These are phyloP conservation scores for Charanyca ferruginea DNA, from an alignment of 2,888 invertebrate species.

Conservation along the genomic window DNA sequence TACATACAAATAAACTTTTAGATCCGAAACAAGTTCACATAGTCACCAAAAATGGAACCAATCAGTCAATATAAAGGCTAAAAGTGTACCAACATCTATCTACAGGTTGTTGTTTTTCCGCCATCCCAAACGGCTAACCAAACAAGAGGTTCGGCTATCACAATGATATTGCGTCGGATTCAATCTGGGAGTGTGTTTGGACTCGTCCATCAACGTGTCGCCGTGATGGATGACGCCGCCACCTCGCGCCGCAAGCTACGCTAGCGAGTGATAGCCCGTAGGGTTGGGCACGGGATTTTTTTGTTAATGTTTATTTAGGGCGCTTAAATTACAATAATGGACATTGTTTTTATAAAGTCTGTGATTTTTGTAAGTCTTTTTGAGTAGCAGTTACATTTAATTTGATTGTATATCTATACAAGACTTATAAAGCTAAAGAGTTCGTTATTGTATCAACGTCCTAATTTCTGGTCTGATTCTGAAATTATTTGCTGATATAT, in stretches of 20 bases:
- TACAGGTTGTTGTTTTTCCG: constrained; percentile 58
- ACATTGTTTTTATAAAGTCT: constrained; percentile 19
- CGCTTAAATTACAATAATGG: constrained; percentile 1
- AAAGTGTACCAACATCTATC: constrained; percentile 38
- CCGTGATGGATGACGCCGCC: constrained; percentile 60
- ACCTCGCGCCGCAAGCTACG: no score
- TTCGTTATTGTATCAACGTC: no score
- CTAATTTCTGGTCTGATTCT: no score
- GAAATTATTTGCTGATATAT: no score
- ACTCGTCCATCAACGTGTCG: constrained; percentile 65
- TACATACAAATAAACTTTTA: background rate
- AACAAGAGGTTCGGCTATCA: constrained; percentile 49
- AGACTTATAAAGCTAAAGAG: no score
- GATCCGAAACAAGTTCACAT: background rate
- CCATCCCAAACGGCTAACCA: constrained; percentile 31
- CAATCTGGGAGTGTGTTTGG: constrained; percentile 67
- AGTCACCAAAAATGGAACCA: constrained; percentile 12
- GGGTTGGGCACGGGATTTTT: constrained; percentile 40
- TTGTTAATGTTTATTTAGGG: constrained; percentile 5
- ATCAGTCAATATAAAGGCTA: constrained; percentile 26
- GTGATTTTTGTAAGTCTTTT: constrained; percentile 13
- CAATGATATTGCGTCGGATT: constrained; percentile 56
- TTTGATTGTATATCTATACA: background rate
- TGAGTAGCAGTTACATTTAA: background rate
- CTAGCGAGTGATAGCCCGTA: constrained; percentile 38